Base-by-base conservation (phyloP, 2,113 vertebrate species). In the Poecilia latipinna region DNA sequence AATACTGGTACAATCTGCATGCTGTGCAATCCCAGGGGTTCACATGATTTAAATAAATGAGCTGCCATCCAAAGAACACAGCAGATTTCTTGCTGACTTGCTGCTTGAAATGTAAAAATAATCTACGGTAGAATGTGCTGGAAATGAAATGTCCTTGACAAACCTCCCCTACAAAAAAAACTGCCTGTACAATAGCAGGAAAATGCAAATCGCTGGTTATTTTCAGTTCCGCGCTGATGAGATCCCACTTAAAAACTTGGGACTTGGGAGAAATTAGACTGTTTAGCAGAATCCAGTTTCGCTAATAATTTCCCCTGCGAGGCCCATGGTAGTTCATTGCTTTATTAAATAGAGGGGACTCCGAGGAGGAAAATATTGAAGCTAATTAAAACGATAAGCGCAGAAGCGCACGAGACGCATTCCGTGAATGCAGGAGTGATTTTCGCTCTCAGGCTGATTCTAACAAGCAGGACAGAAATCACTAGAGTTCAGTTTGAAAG, bases 311-410 rank as follows among this genome's bases (percentile, higher is more conserved):
- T 75, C 32, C 32, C 26, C 68, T 74, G 32, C 7, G 13, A 79
- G 54, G 70, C 68, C 62, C 67, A 26, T 70, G 35, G 35, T 70
- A 32, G 54, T 13, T 32, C 33, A 42, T 1, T 42, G 29, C 39
- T 68, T 86, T 77, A 61, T 71, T 64, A 67, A 80, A 75, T 60
- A 33, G 15, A 65, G 74, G 13, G 42, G 48, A 57, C 64, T 80
- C 37, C 63, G 62, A 68, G 61, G 54, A 74, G 26, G 4, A 51
- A 26, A 68, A 42, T 10, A 12, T 71, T 77, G 33, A 48, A 35
- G 60, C 79, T 78, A 76, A 82, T 86, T 80, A 82, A 83, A 84
- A 65, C 12, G 57, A 78, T 79, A 28, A 70, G 35, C 39, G 75
- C 33, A 1, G 57, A 72, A 77, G 81, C 77, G 12, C 29, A 73